Conservation (phyloP, 2,888 invertebrate species). For the Volucella zonaria region DNA sequence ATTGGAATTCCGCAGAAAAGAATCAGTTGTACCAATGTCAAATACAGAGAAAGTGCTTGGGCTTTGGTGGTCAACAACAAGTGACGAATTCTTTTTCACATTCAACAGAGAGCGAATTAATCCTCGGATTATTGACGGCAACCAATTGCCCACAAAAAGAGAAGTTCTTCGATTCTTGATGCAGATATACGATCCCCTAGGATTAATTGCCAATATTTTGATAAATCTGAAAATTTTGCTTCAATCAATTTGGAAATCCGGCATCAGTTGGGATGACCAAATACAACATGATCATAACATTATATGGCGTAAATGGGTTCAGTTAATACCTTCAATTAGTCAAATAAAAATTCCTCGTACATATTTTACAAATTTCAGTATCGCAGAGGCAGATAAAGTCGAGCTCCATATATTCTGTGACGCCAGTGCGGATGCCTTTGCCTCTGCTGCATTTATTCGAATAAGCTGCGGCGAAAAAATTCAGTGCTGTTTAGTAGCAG, state of each 20-base stretch:
- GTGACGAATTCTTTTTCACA: too few species aligned
- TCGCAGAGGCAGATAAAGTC: background rate
- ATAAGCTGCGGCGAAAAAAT: too few species aligned
- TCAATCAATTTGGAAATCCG: background rate
- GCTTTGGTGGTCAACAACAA: background rate
- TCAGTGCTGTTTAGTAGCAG: too few species aligned
- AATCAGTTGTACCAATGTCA: background rate
- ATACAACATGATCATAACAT: background rate
- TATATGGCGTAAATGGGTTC: background rate
- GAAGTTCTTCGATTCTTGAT: background rate
- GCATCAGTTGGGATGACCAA: background rate
- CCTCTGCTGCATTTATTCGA: background rate
- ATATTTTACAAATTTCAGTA: background rate
- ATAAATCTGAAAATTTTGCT: background rate
- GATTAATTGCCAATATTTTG: background rate
- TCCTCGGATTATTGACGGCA: too few species aligned
- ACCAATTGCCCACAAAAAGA: background rate
- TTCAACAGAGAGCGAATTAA: background rate
- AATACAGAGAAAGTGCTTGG: background rate
- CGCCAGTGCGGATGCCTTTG: too few species aligned
- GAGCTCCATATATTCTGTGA: too few species aligned
- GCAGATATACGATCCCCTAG: too few species aligned
- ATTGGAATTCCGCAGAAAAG: background rate
- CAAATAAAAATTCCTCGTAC: background rate
- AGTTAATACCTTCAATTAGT: background rate